phyloP scores from a whole-genome alignment of 2,888 invertebrate genomes.

The Amphipoea lucens region DNA sequence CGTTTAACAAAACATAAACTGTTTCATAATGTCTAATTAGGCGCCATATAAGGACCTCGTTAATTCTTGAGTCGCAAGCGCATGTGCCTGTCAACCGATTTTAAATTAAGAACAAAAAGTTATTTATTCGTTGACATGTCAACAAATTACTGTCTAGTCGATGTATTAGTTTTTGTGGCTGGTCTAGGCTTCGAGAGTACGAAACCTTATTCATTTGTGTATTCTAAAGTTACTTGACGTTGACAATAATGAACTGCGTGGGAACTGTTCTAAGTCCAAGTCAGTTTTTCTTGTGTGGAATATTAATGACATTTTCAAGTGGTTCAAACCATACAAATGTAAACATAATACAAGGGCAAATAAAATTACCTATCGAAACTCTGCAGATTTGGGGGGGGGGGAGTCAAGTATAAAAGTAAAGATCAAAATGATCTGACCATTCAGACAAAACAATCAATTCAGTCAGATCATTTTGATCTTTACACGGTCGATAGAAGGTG shows the following conservation, averaged over 20 bases:
- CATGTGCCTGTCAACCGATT: constrained; percentile 51
- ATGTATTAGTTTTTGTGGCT: constrained; percentile 32
- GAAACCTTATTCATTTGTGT: constrained; percentile 23
- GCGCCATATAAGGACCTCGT: constrained; percentile 56
- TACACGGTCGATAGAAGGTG: too few species aligned
- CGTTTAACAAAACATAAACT: constrained; percentile 50
- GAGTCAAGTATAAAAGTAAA: too few species aligned
- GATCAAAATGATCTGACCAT: too few species aligned
- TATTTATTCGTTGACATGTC: constrained; percentile 53
- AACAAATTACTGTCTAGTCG: constrained; percentile 48
- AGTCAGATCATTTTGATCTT: too few species aligned
- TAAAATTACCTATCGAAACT: too few species aligned
- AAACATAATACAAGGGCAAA: background rate
- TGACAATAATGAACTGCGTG: constrained; percentile 20
- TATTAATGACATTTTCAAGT: background rate
- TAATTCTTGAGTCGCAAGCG: constrained; percentile 49
- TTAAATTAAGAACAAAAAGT: constrained; percentile 44
- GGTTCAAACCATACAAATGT: background rate
- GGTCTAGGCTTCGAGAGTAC: constrained; percentile 18
- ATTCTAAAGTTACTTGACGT: constrained; percentile 18
- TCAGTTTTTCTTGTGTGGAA: background rate
- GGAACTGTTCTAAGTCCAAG: constrained; percentile 5
- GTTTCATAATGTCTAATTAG: constrained; percentile 59
- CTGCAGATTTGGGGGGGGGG: too few species aligned
- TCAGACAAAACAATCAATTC: too few species aligned